These are phyloP conservation scores for Periparus ater DNA, from an alignment of 2,797 vertebrate genomes.

Conservation along the genomic window DNA sequence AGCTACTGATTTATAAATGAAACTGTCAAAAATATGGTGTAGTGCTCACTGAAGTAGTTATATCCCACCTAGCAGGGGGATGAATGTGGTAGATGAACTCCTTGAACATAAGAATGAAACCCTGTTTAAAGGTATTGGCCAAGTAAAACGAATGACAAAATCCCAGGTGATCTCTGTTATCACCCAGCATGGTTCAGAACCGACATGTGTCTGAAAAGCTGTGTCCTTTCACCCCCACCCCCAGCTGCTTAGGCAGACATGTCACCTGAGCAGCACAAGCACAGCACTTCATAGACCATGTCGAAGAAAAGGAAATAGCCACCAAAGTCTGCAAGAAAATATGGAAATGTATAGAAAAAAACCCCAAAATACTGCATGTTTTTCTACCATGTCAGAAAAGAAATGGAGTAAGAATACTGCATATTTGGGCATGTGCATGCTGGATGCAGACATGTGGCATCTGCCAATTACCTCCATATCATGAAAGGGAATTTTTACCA, in stretches of 20 bases:
- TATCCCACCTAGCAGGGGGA: neutral
- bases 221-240: neutral
- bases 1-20: neutral
- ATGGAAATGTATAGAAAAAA: neutral
- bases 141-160: neutral
- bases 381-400: neutral
- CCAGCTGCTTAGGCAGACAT: neutral
- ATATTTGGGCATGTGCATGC: neutral
- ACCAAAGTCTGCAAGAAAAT: neutral
- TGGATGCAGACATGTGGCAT: neutral
- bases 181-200: neutral
- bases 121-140: neutral
- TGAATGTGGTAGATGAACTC: neutral
- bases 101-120: neutral
- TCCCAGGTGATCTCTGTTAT: neutral
- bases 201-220: neutral
- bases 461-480: neutral
- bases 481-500: neutral
- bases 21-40: neutral
- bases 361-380: rapidly evolving
- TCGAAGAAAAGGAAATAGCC: neutral
- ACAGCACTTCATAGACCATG: neutral
- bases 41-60: neutral
- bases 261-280: neutral
- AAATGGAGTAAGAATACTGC: neutral